Evolutionary conservation across 2,113 vertebrate species (phyloP).

Genomic region (Trichomycterus rosablanca): DNA sequence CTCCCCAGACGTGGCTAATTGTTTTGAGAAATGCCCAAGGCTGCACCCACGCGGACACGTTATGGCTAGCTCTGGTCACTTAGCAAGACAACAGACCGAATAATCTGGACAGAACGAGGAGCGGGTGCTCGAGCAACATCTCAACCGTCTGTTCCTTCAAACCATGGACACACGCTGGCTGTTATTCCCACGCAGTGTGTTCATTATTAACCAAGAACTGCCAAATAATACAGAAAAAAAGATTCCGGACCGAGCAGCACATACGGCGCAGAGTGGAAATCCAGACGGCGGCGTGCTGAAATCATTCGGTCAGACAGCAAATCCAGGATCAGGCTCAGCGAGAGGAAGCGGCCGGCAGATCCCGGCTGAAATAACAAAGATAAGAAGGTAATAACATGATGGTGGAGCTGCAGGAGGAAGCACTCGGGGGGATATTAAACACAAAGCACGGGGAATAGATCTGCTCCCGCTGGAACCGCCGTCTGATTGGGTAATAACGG

Average conservation of each 20-base stretch:
- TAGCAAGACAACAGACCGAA: no score
- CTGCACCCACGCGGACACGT: no score
- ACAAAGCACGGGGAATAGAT: constrained; percentile 52
- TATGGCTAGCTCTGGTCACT: no score
- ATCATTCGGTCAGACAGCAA: constrained; percentile 44
- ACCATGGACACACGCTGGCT: background rate
- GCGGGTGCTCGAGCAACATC: constrained; percentile 13
- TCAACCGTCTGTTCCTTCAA: constrained; percentile 2
- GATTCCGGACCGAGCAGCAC: constrained; percentile 7
- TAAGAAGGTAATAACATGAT: constrained; percentile 37
- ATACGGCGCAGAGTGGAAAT: constrained; percentile 19
- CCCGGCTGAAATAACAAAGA: constrained; percentile 53
- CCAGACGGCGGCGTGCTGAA: background rate
- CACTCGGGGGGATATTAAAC: constrained; percentile 57
- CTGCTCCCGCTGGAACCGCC: constrained; percentile 23
- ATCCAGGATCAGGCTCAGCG: constrained; percentile 32
- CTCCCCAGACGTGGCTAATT: no score
- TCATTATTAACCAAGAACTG: constrained; percentile 24
- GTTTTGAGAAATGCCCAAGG: no score
- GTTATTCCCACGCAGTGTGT: constrained; percentile 24
- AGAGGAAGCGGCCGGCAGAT: constrained; percentile 42
- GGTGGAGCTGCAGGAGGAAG: constrained; percentile 25
- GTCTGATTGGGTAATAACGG: constrained; percentile 2
- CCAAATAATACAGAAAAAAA: background rate
- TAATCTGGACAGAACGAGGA: no score